Base-by-base conservation (phyloP, 1,140 invertebrate genomes). In the Drosophila bocki region DNA sequence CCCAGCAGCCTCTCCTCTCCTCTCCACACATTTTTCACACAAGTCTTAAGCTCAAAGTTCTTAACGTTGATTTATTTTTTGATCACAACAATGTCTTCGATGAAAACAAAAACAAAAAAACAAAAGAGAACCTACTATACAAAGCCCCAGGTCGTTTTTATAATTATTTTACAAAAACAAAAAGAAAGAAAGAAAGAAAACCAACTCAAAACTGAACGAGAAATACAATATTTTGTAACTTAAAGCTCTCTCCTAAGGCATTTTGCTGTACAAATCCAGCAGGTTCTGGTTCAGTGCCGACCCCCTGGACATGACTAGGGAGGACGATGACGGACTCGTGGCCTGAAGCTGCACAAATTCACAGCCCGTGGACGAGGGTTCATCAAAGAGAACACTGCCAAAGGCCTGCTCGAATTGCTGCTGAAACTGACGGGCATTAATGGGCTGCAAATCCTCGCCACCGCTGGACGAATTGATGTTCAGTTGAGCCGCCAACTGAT, bases 21-120 rank as follows among this genome's bases (percentile, higher is more conserved):
- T 5, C 15, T 44, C 47, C 37, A 35, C 37, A 48, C 53, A 58
- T 32, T 47, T 51, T 12, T 48, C 22, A 48, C 53, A 72, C 53
- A 80, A 64, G 84, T 87, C 84, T 78, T 67, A 88, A 82, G 85
- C 81, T 88, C 81, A 88, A 88, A 81, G 79, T 85, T 90, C 81
- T 80, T 80, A 85, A 71, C 56, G 75, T 74, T 77, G 77, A 82
- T 85, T 53, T 72, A 72, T 51, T 71, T 61, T 59, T 72, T 72
- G 65, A 85, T 85, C 82, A 85, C 78, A 79, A 75, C 68, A 78
- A 82, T 90, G 78, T 82, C 85, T 88, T 90, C 78, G 78, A 82
- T 53, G 72, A 87, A 82, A 76, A 56, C 44, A 62, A 75, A 33
- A 17, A 65, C 64, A 68, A 67, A 63, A 63, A 53, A 74, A 56